These are phyloP conservation scores for Isotomurus palustris DNA, from an alignment of 2,888 invertebrate genomes.

Conservation along the genomic window DNA sequence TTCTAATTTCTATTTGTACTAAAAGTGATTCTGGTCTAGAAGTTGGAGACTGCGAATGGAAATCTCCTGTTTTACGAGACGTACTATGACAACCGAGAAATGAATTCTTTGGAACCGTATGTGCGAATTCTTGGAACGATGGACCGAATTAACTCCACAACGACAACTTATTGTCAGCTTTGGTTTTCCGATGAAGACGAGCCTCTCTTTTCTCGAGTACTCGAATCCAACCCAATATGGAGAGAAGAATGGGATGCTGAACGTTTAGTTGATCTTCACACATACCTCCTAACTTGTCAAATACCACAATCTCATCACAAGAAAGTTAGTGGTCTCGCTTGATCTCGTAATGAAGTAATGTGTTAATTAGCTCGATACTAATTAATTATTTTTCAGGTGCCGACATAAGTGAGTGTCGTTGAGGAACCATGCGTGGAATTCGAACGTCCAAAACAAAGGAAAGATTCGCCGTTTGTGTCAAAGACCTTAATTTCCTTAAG, in stretches of 20 bases:
- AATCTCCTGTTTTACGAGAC: constrained; percentile 49
- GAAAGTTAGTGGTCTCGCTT: constrained; percentile 51
- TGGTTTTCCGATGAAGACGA: constrained; percentile 44
- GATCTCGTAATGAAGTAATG: too few species aligned
- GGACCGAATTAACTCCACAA: constrained; percentile 47
- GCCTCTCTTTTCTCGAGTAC: constrained; percentile 44
- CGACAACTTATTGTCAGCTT: constrained; percentile 46
- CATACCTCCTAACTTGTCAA: constrained; percentile 83
- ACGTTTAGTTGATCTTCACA: constrained; percentile 84
- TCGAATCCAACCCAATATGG: constrained; percentile 89
- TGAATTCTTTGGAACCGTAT: constrained; percentile 25
- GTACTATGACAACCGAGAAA: constrained; percentile 49
- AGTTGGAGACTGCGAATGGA: constrained; percentile 43
- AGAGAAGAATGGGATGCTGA: constrained; percentile 92
- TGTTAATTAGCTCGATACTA: too few species aligned
- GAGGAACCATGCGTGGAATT: constrained; percentile 47
- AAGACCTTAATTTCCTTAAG: constrained; percentile 52
- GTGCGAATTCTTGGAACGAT: constrained; percentile 50
- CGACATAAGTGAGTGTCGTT: constrained; percentile 49
- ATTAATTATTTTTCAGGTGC: too few species aligned
- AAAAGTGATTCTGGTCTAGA: too few species aligned
- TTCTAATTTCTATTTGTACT: background rate
- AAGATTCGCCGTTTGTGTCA: constrained; percentile 51
- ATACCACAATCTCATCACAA: constrained; percentile 68
- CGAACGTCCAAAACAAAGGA: constrained; percentile 39